These are phyloP conservation scores for Drosophila nr. perissopoda DNA, from an alignment of 2,888 invertebrate species.

Conservation along the genomic window DNA sequence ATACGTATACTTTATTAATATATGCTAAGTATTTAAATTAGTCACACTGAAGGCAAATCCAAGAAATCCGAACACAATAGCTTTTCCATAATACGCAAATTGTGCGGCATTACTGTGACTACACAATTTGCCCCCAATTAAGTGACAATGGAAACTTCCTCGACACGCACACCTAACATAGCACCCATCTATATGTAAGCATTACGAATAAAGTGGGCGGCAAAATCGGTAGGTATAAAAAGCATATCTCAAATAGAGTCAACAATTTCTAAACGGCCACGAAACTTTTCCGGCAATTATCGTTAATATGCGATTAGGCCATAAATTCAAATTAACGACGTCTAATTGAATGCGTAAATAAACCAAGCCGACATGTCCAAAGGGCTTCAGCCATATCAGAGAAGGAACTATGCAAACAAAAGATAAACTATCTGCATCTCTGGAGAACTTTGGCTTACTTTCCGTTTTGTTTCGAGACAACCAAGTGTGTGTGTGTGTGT, in stretches of 20 bases:
- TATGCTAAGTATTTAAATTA: conserved; percentile 1
- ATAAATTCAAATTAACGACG: conserved; percentile 42
- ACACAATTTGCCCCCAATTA: conserved; percentile 62
- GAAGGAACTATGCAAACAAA: conserved; percentile 7
- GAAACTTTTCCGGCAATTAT: conserved; percentile 16
- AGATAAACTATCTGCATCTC: conserved; percentile 4
- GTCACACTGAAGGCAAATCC: conserved; percentile 15
- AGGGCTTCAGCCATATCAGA: conserved; percentile 22
- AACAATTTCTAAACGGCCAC: conserved; percentile 28
- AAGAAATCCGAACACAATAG: conserved; percentile 49
- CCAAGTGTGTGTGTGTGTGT: not conserved
- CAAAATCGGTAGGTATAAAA: conserved; percentile 15
- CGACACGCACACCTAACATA: conserved; percentile 44
- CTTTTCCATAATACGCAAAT: conserved; percentile 35
- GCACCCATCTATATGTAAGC: not conserved
- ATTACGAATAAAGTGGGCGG: conserved; percentile 12
- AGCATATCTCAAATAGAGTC: conserved; percentile 25
- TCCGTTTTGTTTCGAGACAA: conserved; percentile 48
- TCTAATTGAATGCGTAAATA: conserved; percentile 45
- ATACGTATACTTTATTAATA: not conserved
- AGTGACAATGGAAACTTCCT: conserved; percentile 63
- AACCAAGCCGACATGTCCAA: conserved; percentile 13
- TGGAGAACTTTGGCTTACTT: conserved; percentile 43
- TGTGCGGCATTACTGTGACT: conserved; percentile 21
- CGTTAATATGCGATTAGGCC: conserved; percentile 45